Conservation (phyloP, 2,888 invertebrate genomes). For the Gymnoscelis rufifasciata region DNA sequence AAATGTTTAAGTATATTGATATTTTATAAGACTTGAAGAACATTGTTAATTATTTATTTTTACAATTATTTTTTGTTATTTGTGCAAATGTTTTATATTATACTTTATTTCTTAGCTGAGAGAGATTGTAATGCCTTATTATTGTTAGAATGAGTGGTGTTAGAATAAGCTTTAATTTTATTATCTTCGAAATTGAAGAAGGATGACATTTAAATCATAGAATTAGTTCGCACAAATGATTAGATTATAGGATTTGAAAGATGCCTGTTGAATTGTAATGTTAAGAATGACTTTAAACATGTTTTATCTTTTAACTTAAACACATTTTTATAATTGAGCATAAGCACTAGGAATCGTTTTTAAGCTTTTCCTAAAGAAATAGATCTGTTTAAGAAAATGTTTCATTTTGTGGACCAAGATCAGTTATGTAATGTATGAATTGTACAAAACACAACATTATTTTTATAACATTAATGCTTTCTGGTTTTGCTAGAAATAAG, state of each 20-base stretch:
- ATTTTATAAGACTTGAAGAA: too few species aligned
- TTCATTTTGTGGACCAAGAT: conserved; percentile 46
- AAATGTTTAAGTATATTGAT: not conserved
- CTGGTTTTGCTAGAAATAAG: conserved; percentile 38
- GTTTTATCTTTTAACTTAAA: not conserved
- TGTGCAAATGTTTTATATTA: conserved; percentile 10
- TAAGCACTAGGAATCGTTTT: too few species aligned
- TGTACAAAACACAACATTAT: conserved; percentile 34
- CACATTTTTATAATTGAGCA: not conserved
- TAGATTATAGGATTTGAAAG: not conserved
- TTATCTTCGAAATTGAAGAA: not conserved
- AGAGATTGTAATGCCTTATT: conserved; percentile 52
- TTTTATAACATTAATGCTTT: conserved; percentile 46
- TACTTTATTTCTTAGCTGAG: conserved; percentile 27
- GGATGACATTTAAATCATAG: too few species aligned
- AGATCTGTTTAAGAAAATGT: conserved; percentile 5
- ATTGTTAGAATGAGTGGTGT: conserved; percentile 52
- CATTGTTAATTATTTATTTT: not conserved
- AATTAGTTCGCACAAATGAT: not conserved
- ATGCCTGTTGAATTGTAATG: conserved; percentile 3
- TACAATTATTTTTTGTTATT: conserved; percentile 1
- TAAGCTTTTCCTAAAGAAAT: too few species aligned
- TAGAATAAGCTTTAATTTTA: conserved; percentile 36
- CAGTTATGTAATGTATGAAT: too few species aligned
- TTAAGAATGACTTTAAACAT: not conserved